Evolutionary conservation across 2,797 vertebrate species (phyloP).

Genomic region (Sarcophilus harrisii): DNA sequence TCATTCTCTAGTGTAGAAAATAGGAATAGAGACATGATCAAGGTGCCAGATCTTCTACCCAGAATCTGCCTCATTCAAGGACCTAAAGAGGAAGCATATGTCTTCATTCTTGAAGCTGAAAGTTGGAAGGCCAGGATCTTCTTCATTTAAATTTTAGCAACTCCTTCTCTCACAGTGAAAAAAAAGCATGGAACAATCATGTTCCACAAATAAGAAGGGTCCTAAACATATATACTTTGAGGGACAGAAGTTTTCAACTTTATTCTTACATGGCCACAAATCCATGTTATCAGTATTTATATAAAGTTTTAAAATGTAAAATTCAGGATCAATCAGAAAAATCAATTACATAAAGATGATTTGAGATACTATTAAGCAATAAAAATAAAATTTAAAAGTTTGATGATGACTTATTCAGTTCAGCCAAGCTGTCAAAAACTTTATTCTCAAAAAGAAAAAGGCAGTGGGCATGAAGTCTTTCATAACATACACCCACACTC

Average conservation of each 20-base stretch:
- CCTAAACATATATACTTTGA: background rate
- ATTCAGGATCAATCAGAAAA: background rate
- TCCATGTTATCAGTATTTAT: background rate
- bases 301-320: background rate
- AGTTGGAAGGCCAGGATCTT: background rate
- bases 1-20: background rate
- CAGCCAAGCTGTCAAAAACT: background rate
- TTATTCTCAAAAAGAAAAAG: constrained; percentile 50
- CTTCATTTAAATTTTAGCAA: background rate
- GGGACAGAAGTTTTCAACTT: background rate
- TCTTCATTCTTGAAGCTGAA: background rate
- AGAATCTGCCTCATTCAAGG: background rate
- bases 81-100: background rate
- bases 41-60: background rate
- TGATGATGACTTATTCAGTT: background rate
- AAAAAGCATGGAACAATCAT: background rate
- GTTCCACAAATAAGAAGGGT: background rate
- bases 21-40: background rate
- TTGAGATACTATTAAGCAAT: background rate
- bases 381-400: constrained; percentile 4
- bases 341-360: background rate
- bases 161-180: background rate
- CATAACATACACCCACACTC: constrained; percentile 18
- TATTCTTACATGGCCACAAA: background rate
- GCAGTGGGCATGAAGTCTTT: background rate